Conservation (phyloP, 2,797 vertebrate genomes). For the Clarias fuscus region DNA sequence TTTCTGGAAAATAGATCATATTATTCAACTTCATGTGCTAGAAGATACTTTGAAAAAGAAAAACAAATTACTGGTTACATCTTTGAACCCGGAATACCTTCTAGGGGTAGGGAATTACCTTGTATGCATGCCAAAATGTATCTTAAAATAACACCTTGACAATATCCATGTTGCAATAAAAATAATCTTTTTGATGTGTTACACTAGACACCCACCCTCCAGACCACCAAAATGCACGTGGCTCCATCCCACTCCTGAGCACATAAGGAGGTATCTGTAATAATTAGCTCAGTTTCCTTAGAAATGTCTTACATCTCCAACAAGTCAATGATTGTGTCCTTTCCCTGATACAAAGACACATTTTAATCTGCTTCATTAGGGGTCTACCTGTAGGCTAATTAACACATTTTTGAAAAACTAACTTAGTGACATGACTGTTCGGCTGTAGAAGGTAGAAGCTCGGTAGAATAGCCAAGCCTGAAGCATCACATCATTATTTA, state of each 20-base stretch:
- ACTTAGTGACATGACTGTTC: not conserved
- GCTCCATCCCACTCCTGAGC: not conserved
- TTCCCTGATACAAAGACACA: not conserved
- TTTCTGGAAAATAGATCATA: too few species aligned
- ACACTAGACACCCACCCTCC: not conserved
- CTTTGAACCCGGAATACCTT: not conserved
- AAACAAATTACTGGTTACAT: not conserved
- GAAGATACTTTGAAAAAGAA: not conserved
- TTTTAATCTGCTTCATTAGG: not conserved
- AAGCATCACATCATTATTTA: not conserved
- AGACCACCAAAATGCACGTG: not conserved
- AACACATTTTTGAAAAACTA: not conserved
- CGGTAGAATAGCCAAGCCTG: not conserved
- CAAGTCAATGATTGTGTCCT: not conserved
- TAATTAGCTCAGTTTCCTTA: not conserved
- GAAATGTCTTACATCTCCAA: not conserved
- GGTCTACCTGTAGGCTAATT: not conserved
- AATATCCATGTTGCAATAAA: not conserved
- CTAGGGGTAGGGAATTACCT: not conserved
- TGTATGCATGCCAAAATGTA: not conserved
- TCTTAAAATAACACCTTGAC: not conserved
- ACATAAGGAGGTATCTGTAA: not conserved
- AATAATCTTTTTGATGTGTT: not conserved
- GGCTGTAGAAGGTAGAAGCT: not conserved
- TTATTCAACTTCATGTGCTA: too few species aligned